A percentile compares a stretch with the other conserved stretches of the same genome.
Evolutionary conservation across 2,797 vertebrate genomes (phyloP).

Genomic region (Euthynnus affinis): DNA sequence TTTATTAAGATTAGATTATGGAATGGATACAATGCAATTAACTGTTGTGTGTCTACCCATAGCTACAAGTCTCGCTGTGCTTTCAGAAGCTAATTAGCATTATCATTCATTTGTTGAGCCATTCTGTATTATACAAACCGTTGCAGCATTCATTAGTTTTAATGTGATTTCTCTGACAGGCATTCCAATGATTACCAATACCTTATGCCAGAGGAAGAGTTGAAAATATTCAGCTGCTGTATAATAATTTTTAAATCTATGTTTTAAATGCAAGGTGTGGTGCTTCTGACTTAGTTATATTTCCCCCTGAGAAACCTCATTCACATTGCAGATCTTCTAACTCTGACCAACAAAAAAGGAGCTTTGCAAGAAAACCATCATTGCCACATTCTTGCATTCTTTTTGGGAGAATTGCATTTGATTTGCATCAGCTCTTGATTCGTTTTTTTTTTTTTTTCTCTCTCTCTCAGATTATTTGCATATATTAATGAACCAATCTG

Average conservation of each 20-base stretch:
- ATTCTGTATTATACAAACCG: constrained; percentile 33
- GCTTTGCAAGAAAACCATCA: constrained; percentile 5
- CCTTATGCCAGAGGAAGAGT: constrained; percentile 8
- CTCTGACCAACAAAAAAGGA: constrained; percentile 24
- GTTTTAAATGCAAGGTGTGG: constrained; percentile 35
- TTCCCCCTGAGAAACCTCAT: background rate
- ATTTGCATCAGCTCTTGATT: constrained; percentile 57
- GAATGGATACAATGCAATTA: constrained; percentile 21
- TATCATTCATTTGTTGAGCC: constrained; percentile 27
- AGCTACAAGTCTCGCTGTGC: constrained; percentile 19
- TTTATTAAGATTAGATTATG: constrained; percentile 36
- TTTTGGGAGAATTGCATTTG: constrained; percentile 33
- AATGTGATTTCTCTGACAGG: constrained; percentile 53
- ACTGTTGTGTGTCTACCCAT: constrained; percentile 4
- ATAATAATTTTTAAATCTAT: constrained; percentile 40
- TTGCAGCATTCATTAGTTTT: constrained; percentile 41
- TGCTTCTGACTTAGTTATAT: background rate
- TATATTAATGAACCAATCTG: constrained; percentile 58
- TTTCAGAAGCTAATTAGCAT: constrained; percentile 31
- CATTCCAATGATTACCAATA: constrained; percentile 38
- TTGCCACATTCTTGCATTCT: constrained; percentile 16
- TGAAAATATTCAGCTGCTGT: constrained; percentile 19
- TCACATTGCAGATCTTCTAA: constrained; percentile 2
- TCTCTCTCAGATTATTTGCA: constrained; percentile 33
- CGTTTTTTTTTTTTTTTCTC: background rate